Base-by-base conservation (phyloP, 2,797 vertebrate genomes). In the Poliocrania exsul region DNA sequence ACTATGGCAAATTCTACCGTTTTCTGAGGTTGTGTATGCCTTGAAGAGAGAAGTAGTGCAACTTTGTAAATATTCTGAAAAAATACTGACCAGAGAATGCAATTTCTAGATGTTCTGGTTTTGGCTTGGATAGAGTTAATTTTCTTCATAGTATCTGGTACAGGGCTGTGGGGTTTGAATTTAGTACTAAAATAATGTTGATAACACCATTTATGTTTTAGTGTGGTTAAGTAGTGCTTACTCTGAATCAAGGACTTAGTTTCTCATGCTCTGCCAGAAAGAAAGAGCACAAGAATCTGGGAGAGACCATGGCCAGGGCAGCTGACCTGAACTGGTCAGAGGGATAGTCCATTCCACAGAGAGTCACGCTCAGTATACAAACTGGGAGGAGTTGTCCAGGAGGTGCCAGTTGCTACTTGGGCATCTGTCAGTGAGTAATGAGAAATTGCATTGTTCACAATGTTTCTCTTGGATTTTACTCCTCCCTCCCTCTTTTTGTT, bases 391-490 rank as follows among this genome's bases (percentile, higher is more conserved):
- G 20, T 6, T 35, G n/a, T 28, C 17, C 11, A 1, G 13, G 47
- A 70, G 21, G 20, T 38, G 29, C 46, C 6, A 6, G 50, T 21
- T 5, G 7, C n/a, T 61, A 26, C n/a, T 37, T 53, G 21, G 16
- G 11, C 42, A 50, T 44, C 16, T 4, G 42, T n/a, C 31, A 38
- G 16, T 2, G 50, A 5, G 16, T 46, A 11, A 11, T 31, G 50
- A 51, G 21, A 1, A 51, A 31, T n/a, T 57, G 24, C 10, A 8
- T 0, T 33, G 42, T 6, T 21, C 20, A 26, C 9, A 5, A 0
- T 13, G 9, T 4, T 8, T 24, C 31, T 7, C 11, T 12, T 10
- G 28, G n/a, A 57, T 46, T 77, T 19, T 50, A 7, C 2, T 56
- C 12, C 19, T 21, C 5, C 3, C 25, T 40, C 31, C 54, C 16